Percentiles rank a stretch among this genome's conserved stretches.
phyloP scores from a whole-genome alignment of 92 coral and sea anemone genomes.

The Micromussa lordhowensis region DNA sequence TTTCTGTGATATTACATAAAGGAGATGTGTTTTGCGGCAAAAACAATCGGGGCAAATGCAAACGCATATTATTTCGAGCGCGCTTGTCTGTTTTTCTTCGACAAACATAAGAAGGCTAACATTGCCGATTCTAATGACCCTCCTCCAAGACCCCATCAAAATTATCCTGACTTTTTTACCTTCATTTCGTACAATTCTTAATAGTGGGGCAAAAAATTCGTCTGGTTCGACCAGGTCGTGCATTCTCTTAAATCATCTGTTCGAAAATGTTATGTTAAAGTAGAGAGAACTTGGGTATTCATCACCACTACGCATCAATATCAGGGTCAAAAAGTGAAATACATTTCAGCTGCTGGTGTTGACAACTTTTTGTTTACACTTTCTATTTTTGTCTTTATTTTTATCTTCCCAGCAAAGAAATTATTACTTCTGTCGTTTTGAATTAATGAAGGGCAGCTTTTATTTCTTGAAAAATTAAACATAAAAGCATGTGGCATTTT shows the following conservation, averaged over 20 bases:
- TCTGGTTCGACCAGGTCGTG: background rate
- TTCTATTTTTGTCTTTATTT: background rate
- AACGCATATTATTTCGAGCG: background rate
- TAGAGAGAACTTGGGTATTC: background rate
- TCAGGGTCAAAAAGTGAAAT: background rate
- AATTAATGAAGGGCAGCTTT: background rate
- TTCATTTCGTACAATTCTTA: background rate
- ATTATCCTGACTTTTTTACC: background rate
- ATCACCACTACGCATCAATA: background rate
- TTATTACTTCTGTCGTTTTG: background rate
- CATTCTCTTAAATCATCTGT: background rate
- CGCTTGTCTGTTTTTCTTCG: background rate
- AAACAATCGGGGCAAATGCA: background rate
- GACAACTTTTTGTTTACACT: background rate
- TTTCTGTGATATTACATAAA: no score
- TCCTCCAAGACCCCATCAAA: background rate
- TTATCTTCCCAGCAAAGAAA: background rate
- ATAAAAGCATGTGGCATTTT: background rate
- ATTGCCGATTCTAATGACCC: background rate
- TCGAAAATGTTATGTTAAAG: background rate
- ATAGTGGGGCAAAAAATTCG: background rate
- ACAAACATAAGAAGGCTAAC: background rate
- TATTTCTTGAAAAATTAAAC: background rate
- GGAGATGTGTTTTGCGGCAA: background rate
- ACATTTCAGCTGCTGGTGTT: background rate